These are phyloP conservation scores for Sigmodon hispidus DNA, from an alignment of 2,113 vertebrate genomes.

Conservation along the genomic window DNA sequence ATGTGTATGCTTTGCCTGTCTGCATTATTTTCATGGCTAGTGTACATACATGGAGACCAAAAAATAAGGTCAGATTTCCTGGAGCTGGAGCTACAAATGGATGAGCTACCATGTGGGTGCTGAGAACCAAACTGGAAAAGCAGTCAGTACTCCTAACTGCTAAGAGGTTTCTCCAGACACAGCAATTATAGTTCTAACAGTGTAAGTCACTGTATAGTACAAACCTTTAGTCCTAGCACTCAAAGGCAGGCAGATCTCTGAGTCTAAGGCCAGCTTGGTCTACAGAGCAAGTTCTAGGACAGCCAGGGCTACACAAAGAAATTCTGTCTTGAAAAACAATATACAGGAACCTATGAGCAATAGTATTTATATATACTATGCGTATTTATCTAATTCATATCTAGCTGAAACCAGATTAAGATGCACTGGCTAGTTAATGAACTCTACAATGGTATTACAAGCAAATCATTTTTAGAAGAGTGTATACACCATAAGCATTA, in stretches of 20 bases:
- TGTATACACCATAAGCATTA: too few species aligned
- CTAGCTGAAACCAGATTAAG: too few species aligned
- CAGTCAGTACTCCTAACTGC: background rate
- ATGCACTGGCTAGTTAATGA: too few species aligned
- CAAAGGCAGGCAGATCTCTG: background rate
- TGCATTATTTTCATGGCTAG: background rate
- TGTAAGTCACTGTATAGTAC: background rate
- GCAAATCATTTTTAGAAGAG: too few species aligned
- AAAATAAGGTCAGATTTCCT: background rate
- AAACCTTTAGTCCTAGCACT: background rate
- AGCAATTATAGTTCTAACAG: too few species aligned
- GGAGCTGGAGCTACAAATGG: background rate
- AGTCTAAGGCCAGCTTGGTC: too few species aligned
- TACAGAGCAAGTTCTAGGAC: too few species aligned
- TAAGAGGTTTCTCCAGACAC: background rate
- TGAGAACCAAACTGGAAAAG: background rate
- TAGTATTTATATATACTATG: too few species aligned
- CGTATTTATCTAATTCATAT: too few species aligned
- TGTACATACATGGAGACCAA: background rate
- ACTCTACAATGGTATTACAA: too few species aligned
- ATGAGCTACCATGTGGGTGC: background rate
- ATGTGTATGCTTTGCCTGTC: background rate
- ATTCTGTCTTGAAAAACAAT: background rate
- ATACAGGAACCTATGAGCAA: too few species aligned
- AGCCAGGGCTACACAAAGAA: background rate